Base-by-base conservation (phyloP, 2,888 invertebrate species). In the Sisyra nigra region DNA sequence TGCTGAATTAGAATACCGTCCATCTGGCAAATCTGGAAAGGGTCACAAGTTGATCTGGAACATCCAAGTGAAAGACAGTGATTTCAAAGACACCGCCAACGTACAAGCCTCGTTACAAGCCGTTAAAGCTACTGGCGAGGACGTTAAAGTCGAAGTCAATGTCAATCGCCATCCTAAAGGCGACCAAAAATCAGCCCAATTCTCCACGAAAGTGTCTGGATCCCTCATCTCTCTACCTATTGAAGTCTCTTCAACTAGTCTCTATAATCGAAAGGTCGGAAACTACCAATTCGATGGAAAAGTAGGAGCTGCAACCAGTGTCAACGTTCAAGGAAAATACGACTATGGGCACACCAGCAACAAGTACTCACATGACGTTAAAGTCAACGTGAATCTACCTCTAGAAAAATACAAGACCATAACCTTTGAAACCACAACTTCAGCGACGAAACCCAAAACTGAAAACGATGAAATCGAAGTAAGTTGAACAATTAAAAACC, bases 371-470 rank as follows among this genome's bases (percentile, higher is more conserved):
- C 64, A 69, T n/a, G 70, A 74, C 19, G 47, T 62, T 32, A 57
- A 62, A 1, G 14, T 72, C 0, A 63, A 67, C 3, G 7, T 77
- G 0, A 63, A 68, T 14, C 55, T 76, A 15, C 76, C 78, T 0
- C 65, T 68, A 41, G 70, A 75, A 1, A 68, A 67, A 32, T 60
- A 76, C 0, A 75, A 72, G 44, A 68, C 70, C 48, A 52, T 78
- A 37, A 74, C 72, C 50, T 56, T 63, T 30, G 58, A 62, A 2
- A 58, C 66, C 1, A 52, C 55, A 14, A 61, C 62, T 0, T 61
- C 58, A 9, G 11, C 62, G 1, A 38, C 60, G 11, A 47, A 55
- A 4, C 56, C 65, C 1, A 41, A 52, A 13, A 29, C 37, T 6
- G 32, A 43, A 13, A 15, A 35, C 7, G 43, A 43, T 11, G 15